Percentiles rank a stretch among this genome's conserved stretches.
Evolutionary conservation across 2,888 invertebrate species (phyloP).

Genomic region (Hetaerina titia): DNA sequence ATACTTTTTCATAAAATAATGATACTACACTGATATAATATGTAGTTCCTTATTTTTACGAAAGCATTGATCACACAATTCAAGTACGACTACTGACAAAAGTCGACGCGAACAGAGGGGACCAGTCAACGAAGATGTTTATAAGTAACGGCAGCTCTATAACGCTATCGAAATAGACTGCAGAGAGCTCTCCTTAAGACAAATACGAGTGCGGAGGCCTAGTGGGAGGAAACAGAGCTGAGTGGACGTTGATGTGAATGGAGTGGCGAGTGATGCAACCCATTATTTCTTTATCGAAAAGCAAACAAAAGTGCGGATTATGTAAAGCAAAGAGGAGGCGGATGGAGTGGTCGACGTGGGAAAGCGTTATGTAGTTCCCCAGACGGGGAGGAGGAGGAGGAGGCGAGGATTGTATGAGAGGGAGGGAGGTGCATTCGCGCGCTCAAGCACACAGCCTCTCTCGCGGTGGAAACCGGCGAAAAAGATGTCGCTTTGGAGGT

Average conservation of each 20-base stretch:
- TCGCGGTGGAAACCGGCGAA: background rate
- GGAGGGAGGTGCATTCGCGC: background rate
- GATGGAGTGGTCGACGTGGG: background rate
- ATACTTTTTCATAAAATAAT: too few relatives aligned
- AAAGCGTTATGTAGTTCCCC: too few relatives aligned
- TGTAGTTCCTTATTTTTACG: too few relatives aligned
- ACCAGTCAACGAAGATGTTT: too few relatives aligned
- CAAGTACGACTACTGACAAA: too few relatives aligned
- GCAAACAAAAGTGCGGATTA: constrained; percentile 6
- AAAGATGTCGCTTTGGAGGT: constrained; percentile 5
- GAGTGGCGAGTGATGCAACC: background rate
- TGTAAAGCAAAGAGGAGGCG: background rate
- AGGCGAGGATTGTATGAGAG: background rate
- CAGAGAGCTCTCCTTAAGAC: background rate
- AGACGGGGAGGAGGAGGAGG: too few relatives aligned
- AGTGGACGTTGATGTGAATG: background rate
- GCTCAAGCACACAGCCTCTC: background rate
- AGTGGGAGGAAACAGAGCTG: background rate
- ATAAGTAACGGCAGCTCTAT: too few relatives aligned
- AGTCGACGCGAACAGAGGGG: too few relatives aligned
- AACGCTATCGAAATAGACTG: background rate
- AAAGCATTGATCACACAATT: too few relatives aligned
- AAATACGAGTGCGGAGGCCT: background rate
- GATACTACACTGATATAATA: too few relatives aligned
- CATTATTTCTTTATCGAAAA: background rate